A percentile compares a stretch with the other conserved stretches of the same genome.
Conservation (phyloP, 2,888 invertebrate genomes). For the Callyntrura guangdongensis region DNA sequence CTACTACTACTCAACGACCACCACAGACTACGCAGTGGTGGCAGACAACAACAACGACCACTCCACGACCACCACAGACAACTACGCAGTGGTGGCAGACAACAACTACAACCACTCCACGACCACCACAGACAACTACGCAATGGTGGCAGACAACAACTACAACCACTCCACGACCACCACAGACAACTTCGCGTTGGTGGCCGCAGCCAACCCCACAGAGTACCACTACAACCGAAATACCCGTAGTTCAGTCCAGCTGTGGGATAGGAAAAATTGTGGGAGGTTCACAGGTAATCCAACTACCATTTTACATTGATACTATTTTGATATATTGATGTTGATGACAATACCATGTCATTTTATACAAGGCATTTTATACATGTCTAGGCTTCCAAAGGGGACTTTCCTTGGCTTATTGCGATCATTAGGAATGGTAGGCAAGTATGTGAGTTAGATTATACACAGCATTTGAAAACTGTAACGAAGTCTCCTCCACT, state of each 20-base stretch:
- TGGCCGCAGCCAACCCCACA: no score
- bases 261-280: conserved; percentile 78
- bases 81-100: no score
- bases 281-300: conserved; percentile 78
- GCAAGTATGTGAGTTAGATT: no score
- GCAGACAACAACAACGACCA: conserved; percentile 48
- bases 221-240: conserved; percentile 15
- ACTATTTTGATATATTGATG: no score
- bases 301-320: no score
- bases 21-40: conserved; percentile 24
- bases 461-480: no score
- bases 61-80: neutral
- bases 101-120: conserved; percentile 42
- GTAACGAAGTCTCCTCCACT: no score
- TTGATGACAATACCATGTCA: neutral
- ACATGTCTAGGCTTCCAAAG: conserved; percentile 79
- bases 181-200: conserved; percentile 16
- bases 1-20: conserved; percentile 44
- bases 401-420: conserved; percentile 81
- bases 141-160: conserved; percentile 35
- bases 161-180: conserved; percentile 32
- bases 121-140: conserved; percentile 22
- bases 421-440: conserved; percentile 82
- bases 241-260: conserved; percentile 74
- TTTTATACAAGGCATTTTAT: neutral